phyloP scores from a whole-genome alignment of 2,888 invertebrate species.

The Drosophila mayaguana region DNA sequence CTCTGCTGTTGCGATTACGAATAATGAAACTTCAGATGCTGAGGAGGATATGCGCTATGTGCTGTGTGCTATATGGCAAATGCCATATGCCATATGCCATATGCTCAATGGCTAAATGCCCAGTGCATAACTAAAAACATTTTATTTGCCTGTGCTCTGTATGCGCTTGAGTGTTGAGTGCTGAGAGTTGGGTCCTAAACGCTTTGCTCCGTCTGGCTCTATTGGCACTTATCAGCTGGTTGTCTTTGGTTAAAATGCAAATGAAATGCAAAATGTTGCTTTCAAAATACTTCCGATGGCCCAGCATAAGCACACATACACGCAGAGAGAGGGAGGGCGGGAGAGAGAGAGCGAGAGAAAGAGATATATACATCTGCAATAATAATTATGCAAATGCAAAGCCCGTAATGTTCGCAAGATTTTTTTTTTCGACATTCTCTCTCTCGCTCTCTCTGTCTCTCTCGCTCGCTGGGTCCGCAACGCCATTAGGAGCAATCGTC shows the following conservation, averaged over 20 bases:
- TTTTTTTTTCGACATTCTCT: conserved; percentile 55
- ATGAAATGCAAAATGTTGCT: conserved; percentile 71
- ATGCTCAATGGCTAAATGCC: not conserved
- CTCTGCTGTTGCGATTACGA: not conserved
- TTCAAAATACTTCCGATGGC: conserved; percentile 37
- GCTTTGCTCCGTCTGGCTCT: conserved; percentile 6
- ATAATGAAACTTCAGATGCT: not conserved
- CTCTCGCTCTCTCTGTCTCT: conserved; percentile 9
- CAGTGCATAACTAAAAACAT: conserved; percentile 2
- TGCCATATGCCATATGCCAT: not conserved
- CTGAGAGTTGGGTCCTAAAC: conserved; percentile 5
- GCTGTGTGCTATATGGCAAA: not conserved
- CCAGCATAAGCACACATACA: conserved; percentile 20
- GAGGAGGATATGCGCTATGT: not conserved
- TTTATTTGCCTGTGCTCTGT: not conserved
- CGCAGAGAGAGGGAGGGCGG: conserved; percentile 18
- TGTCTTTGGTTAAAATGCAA: conserved; percentile 67
- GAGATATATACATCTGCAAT: conserved; percentile 35
- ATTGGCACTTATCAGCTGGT: conserved; percentile 57
- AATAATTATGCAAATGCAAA: conserved; percentile 78
- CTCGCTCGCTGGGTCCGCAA: conserved; percentile 3
- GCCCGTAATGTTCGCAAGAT: conserved; percentile 73
- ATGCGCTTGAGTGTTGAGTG: not conserved
- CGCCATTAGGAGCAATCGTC: conserved; percentile 6
- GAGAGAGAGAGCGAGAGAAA: conserved; percentile 17